Base-by-base conservation (phyloP, 2,888 invertebrate genomes). In the Aleiodes testaceus region DNA sequence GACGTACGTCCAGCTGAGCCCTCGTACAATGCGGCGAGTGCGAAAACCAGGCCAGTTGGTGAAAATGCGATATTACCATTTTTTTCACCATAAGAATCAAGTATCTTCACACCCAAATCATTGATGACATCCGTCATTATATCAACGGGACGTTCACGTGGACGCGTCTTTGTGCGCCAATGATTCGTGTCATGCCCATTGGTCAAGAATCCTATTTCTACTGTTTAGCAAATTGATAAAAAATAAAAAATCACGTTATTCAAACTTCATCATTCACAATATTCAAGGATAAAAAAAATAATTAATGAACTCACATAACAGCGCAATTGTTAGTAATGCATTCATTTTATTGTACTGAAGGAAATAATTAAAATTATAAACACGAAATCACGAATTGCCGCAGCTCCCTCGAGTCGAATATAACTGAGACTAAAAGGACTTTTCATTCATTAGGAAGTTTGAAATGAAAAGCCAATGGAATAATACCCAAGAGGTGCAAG, bases 41-140 rank as follows among this genome's bases (percentile, higher is more conserved):
- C 94, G 79, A 95, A 95, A 81, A 93, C 92, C 72, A 94, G 89
- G 2, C 95, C 95, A 76, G 95, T 94, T 9, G 95, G 95, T 0
- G 95, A 95, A 83, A 95, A 93, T 3, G 95, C 95, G 68, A 95
- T 93, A 86, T 95, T 96, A 64, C 87, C 87, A 14, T 18, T 45
- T 44, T 77, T 74, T 4, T 78, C 76, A 12, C 79, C 72, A 72
- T 86, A 85, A 67, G 84, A 83, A 69, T 85, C 84, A 9, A 87
- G 81, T 12, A 85, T 81, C 77, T 87, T 87, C 79, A 90, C 89
- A 80, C 90, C 89, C 63, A 95, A 89, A 82, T 92, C 92, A 85
- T 95, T 95, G 52, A 94, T 92, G 47, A 93, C 91, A 83, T 95
- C 95, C 70, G 94, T 93, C 93, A 95, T 94, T 72, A 92, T 90